Percentiles rank a stretch among this genome's conserved stretches.
Conservation (phyloP, 2,797 vertebrate genomes). For the Rhodeus uyekii region DNA sequence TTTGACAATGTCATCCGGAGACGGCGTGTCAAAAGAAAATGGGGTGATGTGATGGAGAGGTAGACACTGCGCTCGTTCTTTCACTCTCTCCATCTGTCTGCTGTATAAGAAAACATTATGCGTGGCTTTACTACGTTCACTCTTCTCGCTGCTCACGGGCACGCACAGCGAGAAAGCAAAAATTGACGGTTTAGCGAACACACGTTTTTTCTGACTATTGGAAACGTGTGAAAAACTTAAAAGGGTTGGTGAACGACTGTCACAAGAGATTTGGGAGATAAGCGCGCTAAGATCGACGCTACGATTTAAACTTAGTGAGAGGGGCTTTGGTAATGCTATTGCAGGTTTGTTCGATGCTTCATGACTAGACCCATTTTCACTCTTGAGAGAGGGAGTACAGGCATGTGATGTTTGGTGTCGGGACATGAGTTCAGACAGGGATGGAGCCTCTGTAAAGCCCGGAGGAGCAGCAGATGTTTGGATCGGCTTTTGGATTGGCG, state of each 20-base stretch:
- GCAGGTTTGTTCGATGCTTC: constrained; percentile 27
- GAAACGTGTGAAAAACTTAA: neutral
- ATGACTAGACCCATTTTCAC: neutral
- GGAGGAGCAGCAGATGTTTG: constrained; percentile 54
- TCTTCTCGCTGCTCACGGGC: constrained; percentile 68
- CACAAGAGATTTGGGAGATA: constrained; percentile 65
- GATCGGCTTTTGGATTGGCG: constrained; percentile 49
- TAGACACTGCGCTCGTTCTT: constrained; percentile 69
- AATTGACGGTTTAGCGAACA: constrained; percentile 86
- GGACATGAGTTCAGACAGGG: constrained; percentile 78
- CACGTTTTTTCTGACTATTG: constrained; percentile 46
- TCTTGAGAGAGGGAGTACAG: neutral
- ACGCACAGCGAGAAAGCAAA: constrained; percentile 89
- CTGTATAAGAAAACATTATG: constrained; percentile 76
- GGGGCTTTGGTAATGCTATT: constrained; percentile 59
- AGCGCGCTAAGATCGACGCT: constrained; percentile 84
- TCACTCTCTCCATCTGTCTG: constrained; percentile 75
- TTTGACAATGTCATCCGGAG: constrained; percentile 93
- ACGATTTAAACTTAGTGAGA: constrained; percentile 65
- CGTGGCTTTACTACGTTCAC: constrained; percentile 54
- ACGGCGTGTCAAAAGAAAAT: constrained; percentile 91
- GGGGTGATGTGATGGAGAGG: constrained; percentile 75
- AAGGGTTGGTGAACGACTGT: constrained; percentile 46
- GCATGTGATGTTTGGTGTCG: constrained; percentile 69
- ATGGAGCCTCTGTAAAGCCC: constrained; percentile 71